phyloP scores from a whole-genome alignment of 2,888 invertebrate genomes.

The Stenolophus ochropezus region DNA sequence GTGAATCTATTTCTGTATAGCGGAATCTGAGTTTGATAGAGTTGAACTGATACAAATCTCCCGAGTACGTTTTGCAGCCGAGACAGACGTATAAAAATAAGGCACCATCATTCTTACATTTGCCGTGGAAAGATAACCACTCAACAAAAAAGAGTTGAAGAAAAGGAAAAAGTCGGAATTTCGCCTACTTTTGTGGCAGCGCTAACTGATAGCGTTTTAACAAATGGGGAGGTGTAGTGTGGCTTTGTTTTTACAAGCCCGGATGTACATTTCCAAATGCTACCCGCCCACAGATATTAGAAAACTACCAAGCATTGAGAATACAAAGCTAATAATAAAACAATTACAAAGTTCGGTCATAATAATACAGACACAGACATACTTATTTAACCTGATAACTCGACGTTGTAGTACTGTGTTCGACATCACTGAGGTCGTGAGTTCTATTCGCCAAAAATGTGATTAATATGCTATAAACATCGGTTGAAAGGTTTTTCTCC shows the following conservation, averaged over 20 bases:
- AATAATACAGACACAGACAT: too few species aligned
- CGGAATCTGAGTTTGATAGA: constrained; percentile 22
- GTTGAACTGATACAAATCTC: constrained; percentile 28
- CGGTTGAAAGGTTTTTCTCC: too few species aligned
- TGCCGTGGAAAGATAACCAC: constrained; percentile 22
- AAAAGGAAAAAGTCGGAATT: constrained; percentile 29
- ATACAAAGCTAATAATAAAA: too few species aligned
- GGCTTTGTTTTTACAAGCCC: neutral
- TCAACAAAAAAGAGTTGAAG: constrained; percentile 37
- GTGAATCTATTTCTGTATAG: constrained; percentile 20
- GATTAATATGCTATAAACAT: too few species aligned
- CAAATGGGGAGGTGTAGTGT: constrained; percentile 24
- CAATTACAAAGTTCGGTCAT: too few species aligned
- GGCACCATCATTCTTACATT: constrained; percentile 47
- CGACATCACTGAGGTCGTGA: too few species aligned
- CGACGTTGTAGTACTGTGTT: too few species aligned
- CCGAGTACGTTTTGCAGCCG: neutral
- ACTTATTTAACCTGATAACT: too few species aligned
- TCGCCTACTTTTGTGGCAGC: constrained; percentile 29
- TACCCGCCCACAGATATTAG: neutral
- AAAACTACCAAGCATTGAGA: too few species aligned
- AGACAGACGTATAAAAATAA: constrained; percentile 38
- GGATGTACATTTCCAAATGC: neutral
- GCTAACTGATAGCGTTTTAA: constrained; percentile 47
- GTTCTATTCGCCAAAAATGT: too few species aligned